Conservation (phyloP, 2,888 invertebrate genomes). For the Drosophila peninsularis region DNA sequence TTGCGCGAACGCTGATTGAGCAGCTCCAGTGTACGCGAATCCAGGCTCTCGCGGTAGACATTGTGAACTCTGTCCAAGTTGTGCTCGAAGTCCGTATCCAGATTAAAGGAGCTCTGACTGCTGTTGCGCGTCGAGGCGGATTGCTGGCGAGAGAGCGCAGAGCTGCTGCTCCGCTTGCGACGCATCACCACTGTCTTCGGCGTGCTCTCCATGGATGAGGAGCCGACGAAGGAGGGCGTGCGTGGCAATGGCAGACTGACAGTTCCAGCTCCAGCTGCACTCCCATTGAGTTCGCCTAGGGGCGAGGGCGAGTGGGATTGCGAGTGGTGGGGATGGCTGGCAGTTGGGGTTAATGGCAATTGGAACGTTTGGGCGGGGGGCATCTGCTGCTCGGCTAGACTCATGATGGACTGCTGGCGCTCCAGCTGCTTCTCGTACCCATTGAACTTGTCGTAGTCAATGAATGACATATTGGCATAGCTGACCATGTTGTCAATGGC, state of each 20-base stretch:
- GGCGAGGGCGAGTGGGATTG: conserved; percentile 37
- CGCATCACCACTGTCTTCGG: conserved; percentile 74
- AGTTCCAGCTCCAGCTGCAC: not conserved
- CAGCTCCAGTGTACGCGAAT: conserved; percentile 82
- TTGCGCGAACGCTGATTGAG: conserved; percentile 82
- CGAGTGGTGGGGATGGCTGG: conserved; percentile 12
- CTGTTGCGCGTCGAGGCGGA: conserved; percentile 58
- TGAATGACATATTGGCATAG: conserved; percentile 86
- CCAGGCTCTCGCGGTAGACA: conserved; percentile 84
- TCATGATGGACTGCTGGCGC: conserved; percentile 79
- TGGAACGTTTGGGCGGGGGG: conserved; percentile 31
- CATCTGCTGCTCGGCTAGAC: conserved; percentile 68
- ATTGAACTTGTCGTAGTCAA: conserved; percentile 86
- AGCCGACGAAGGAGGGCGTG: conserved; percentile 26
- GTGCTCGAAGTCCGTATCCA: conserved; percentile 82
- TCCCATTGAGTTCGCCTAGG: conserved; percentile 11
- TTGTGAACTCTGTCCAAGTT: conserved; percentile 83
- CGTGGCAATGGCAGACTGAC: conserved; percentile 19
- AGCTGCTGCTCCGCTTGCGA: conserved; percentile 62
- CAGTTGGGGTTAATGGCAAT: conserved; percentile 39
- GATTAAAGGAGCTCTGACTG: conserved; percentile 64
- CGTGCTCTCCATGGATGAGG: conserved; percentile 43
- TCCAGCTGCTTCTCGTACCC: conserved; percentile 84
- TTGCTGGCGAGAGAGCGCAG: conserved; percentile 50
- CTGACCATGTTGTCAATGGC: conserved; percentile 86